Percentiles rank a stretch among this genome's conserved stretches.
Conservation (phyloP, 2,797 vertebrate species). For the Spatula versicolor region DNA sequence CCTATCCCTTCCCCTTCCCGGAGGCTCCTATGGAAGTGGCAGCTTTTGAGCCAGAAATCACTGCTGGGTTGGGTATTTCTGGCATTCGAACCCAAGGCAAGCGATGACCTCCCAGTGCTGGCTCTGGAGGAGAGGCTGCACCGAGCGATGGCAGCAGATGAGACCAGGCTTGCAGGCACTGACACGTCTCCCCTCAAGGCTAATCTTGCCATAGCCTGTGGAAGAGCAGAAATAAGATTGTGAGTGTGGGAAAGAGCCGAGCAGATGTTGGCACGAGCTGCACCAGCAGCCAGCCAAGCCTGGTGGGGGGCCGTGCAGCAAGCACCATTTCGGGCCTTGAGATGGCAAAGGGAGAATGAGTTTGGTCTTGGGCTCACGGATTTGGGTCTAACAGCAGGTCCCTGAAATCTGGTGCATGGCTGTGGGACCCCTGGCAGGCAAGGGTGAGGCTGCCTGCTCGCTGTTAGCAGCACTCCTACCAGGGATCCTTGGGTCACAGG, state of each 20-base stretch:
- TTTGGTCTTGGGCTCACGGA: neutral
- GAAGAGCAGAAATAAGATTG: neutral
- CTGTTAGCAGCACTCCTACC: neutral
- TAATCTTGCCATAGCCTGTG: neutral
- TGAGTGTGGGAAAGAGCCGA: neutral
- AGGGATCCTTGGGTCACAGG: neutral
- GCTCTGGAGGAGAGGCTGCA: neutral
- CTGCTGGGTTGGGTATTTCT: neutral
- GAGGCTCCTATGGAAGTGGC: neutral
- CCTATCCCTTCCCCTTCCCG: neutral
- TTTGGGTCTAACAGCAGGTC: neutral
- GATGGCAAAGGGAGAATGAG: neutral
- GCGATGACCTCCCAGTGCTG: neutral
- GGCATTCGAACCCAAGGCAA: neutral
- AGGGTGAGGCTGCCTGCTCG: neutral
- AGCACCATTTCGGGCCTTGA: neutral
- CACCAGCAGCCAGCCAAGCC: neutral
- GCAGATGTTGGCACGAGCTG: neutral
- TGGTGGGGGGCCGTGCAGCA: neutral
- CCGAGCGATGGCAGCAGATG: neutral
- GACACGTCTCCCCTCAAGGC: neutral
- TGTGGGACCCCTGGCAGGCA: neutral
- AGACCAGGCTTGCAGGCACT: neutral
- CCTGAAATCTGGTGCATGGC: fast-evolving
- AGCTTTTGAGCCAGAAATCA: neutral